Base-by-base conservation (phyloP, 2,113 vertebrate species). In the Corythaixoides concolor region DNA sequence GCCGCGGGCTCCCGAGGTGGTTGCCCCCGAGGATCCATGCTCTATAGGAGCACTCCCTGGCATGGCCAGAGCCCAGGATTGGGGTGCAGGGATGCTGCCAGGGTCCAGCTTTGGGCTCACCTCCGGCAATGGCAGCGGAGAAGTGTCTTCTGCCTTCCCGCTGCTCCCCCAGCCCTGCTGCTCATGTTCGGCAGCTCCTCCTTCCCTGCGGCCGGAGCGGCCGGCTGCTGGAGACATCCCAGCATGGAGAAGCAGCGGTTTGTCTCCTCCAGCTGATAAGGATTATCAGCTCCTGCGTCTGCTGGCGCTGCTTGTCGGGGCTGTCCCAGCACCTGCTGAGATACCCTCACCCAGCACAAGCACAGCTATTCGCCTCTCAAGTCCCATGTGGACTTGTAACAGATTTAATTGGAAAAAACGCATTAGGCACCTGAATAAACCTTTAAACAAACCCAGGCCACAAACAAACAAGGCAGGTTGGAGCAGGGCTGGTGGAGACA, bases 41-140 rank as follows among this genome's bases (percentile, higher is more conserved):
- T 39, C 19, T 16, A 27, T 15, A 41, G 33, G 5, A 28, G 33
- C 7, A 1, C 70, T 56, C 70, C 52, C 5, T 4, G 1, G 55
- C 53, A 63, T 1, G 4, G 56, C 45, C 3, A 0, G 18, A 35
- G 43, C 28, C n/a, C 1, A 0, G n/a, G 28, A 5, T 12, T 1
- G 4, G 59, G 41, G 27, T 2, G 5, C 59, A 8, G 39, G 49
- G 59, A 33, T 47, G 33, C 50, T 37, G 9, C 39, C 39, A 39
- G n/a, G n/a, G n/a, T n/a, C n/a, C n/a, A n/a, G n/a, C n/a, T n/a
- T n/a, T n/a, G n/a, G n/a, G n/a, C n/a, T n/a, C n/a, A n/a, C n/a
- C n/a, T n/a, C n/a, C n/a, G n/a, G 39, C 39, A 39, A 39, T 39
- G 39, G 39, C 39, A 39, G 39, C 39, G 39, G n/a, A n/a, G n/a